phyloP scores from a whole-genome alignment of 2,797 vertebrate species.

The Mormyrus proboscirostris region DNA sequence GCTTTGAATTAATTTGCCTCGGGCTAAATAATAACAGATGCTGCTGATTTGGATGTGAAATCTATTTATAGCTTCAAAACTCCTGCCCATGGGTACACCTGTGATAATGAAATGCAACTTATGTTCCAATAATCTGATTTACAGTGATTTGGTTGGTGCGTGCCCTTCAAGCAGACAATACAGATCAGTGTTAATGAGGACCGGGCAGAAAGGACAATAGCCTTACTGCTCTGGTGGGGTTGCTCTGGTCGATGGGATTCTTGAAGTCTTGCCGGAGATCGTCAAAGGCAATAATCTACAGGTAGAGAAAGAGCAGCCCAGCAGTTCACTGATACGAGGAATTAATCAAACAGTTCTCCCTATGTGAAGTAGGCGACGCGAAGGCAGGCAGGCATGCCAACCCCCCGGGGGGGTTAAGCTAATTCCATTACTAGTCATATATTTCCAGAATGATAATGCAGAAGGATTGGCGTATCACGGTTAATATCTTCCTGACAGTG shows the following conservation, averaged over 20 bases:
- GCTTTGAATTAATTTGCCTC: background rate
- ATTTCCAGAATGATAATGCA: background rate
- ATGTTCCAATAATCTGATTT: background rate
- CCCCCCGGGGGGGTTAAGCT: background rate
- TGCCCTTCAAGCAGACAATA: background rate
- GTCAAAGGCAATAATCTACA: constrained; percentile 87
- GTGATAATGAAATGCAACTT: background rate
- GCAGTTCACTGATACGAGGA: background rate
- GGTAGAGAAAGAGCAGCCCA: constrained; percentile 7
- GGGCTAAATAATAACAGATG: constrained; percentile 1
- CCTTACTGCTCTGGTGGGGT: constrained; percentile 89
- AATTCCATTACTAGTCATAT: background rate
- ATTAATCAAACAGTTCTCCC: background rate
- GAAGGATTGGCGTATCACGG: background rate
- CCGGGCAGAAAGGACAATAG: constrained; percentile 6
- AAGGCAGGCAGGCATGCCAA: background rate
- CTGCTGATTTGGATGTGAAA: background rate
- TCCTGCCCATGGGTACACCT: background rate
- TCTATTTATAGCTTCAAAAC: background rate
- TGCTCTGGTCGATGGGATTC: constrained; percentile 92
- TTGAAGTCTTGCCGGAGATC: constrained; percentile 92
- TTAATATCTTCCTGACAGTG: background rate
- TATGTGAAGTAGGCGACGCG: background rate
- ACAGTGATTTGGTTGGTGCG: background rate
- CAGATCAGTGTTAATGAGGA: background rate